Evolutionary conservation across 1,140 invertebrate genomes (phyloP).

Genomic region (Cotesia chilonis): DNA sequence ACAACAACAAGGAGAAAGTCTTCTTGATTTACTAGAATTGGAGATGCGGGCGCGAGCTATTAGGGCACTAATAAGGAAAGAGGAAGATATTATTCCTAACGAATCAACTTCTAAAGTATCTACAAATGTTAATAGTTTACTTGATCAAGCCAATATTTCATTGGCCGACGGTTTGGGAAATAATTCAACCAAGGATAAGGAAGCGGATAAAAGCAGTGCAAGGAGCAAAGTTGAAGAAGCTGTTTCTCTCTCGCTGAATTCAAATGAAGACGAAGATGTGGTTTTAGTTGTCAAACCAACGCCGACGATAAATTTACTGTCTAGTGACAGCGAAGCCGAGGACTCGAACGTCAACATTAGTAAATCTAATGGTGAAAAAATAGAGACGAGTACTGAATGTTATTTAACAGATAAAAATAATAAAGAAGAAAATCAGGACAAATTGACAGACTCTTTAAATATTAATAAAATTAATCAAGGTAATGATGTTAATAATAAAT

Average conservation of each 20-base stretch:
- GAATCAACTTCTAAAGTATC: conserved; percentile 12
- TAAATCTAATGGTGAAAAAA: conserved; percentile 34
- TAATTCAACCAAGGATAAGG: conserved; percentile 4
- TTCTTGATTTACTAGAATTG: conserved; percentile 65
- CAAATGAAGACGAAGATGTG: conserved; percentile 60
- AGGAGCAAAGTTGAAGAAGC: conserved; percentile 13
- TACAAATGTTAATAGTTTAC: conserved; percentile 10
- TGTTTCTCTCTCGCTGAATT: conserved; percentile 26
- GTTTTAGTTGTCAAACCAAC: conserved; percentile 61
- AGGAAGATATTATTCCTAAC: conserved; percentile 57
- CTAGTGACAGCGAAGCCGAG: conserved; percentile 58
- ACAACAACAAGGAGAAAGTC: conserved; percentile 66
- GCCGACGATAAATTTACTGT: conserved; percentile 59
- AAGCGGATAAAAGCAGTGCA: background rate
- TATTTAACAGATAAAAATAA: conserved; percentile 16
- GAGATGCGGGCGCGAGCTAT: conserved; percentile 69
- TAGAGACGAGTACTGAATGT: background rate
- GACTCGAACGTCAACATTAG: conserved; percentile 41
- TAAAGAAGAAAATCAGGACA: conserved; percentile 8
- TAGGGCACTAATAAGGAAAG: conserved; percentile 65
- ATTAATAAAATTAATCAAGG: conserved; percentile 4
- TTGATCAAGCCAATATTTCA: background rate
- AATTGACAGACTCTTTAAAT: conserved; percentile 1
- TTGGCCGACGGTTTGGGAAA: background rate
- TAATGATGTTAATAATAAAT: conserved; percentile 27